A percentile compares a stretch with the other conserved stretches of the same genome.
These are phyloP conservation scores for Irena cyanogastra DNA, from an alignment of 2,113 vertebrate genomes.

Conservation along the genomic window DNA sequence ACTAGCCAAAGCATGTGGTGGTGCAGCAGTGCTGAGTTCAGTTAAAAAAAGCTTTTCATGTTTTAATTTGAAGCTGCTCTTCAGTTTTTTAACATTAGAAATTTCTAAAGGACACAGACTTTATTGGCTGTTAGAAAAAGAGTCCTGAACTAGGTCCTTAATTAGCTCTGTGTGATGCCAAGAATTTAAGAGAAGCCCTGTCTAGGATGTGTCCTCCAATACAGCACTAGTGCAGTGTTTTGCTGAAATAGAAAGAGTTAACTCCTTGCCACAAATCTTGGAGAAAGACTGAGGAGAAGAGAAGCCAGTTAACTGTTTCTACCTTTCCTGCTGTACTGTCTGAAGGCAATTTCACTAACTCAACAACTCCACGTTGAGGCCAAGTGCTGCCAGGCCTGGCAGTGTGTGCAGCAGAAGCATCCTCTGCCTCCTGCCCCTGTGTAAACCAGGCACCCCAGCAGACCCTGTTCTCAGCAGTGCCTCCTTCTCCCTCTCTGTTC, in stretches of 20 bases:
- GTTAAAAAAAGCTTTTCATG: not conserved
- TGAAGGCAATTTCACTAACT: conserved; percentile 49
- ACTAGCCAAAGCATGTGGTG: not conserved
- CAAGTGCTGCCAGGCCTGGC: not conserved
- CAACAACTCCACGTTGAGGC: conserved; percentile 55
- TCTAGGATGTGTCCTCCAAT: not conserved
- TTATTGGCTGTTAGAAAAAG: not conserved
- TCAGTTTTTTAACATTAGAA: not conserved
- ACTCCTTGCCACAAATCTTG: not conserved
- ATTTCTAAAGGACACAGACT: not conserved
- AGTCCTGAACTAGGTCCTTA: not conserved
- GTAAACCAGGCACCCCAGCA: not conserved
- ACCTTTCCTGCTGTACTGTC: not conserved
- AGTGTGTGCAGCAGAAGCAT: not conserved
- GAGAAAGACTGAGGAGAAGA: not conserved
- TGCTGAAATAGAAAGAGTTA: not conserved
- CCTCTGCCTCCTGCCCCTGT: not conserved
- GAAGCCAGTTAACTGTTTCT: conserved; percentile 4
- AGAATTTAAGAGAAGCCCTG: not conserved
- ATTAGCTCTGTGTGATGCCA: not conserved
- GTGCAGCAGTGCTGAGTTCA: not conserved
- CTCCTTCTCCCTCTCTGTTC: not conserved
- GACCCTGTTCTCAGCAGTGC: not conserved
- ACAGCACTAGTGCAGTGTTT: not conserved
- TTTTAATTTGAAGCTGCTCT: not conserved